These are phyloP conservation scores for Seriola dumerili DNA, from an alignment of 2,113 vertebrate species.

Conservation along the genomic window DNA sequence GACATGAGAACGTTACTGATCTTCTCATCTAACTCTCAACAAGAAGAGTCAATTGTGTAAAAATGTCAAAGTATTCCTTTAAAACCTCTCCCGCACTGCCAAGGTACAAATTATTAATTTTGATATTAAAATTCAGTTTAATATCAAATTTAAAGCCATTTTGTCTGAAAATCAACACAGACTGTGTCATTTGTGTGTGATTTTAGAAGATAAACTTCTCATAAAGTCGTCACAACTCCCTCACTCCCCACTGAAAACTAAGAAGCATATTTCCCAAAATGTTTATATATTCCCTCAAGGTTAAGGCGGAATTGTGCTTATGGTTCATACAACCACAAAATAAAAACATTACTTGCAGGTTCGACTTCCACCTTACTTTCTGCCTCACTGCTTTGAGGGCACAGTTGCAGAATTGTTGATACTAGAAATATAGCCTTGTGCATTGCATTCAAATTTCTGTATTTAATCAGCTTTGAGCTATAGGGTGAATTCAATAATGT, in stretches of 20 bases:
- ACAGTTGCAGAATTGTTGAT: background rate
- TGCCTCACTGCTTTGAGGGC: background rate
- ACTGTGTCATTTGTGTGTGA: background rate
- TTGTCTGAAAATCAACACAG: too few species aligned
- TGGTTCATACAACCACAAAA: background rate
- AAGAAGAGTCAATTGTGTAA: too few species aligned
- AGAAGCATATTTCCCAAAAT: too few species aligned
- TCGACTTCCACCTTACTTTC: background rate
- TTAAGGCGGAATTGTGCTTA: too few species aligned
- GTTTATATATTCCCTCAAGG: too few species aligned
- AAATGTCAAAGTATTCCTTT: background rate
- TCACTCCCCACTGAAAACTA: too few species aligned
- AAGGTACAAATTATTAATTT: background rate
- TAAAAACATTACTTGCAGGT: background rate
- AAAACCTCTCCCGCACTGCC: background rate
- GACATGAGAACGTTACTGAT: background rate
- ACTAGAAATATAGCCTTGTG: background rate
- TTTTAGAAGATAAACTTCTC: too few species aligned
- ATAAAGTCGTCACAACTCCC: too few species aligned
- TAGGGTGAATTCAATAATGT: background rate
- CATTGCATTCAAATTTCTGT: background rate
- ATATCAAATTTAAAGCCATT: background rate
- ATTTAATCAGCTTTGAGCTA: background rate
- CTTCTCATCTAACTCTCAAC: background rate
- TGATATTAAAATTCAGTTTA: background rate